Evolutionary conservation across 2,113 vertebrate species (phyloP).

Genomic region (Anhinga anhinga): DNA sequence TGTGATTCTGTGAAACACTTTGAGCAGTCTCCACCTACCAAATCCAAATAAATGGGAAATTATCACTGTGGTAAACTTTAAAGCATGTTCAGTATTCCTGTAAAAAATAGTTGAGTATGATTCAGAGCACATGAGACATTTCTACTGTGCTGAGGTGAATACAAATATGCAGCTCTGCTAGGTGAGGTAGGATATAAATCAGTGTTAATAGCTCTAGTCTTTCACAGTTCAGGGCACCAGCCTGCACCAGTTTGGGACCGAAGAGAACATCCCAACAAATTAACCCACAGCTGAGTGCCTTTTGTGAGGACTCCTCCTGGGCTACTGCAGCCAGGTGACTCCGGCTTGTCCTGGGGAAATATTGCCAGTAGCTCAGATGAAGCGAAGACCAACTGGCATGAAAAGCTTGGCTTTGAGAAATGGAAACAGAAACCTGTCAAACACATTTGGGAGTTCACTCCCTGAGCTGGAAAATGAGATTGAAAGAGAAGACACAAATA

Average conservation of each 20-base stretch:
- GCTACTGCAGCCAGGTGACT: neutral
- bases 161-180: neutral
- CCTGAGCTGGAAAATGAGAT: neutral
- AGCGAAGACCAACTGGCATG: neutral
- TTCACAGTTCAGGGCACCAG: neutral
- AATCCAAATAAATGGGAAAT: neutral
- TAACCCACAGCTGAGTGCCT: neutral
- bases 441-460: neutral
- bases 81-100: neutral
- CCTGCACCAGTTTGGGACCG: neutral
- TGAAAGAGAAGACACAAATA: neutral
- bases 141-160: neutral
- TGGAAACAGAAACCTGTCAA: neutral
- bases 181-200: neutral
- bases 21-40: neutral
- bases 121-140: neutral
- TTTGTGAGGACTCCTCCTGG: neutral
- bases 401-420: neutral
- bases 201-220: neutral
- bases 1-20: neutral
- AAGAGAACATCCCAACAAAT: neutral
- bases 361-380: neutral
- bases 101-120: neutral
- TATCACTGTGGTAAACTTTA: neutral
- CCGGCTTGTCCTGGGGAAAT: neutral